A percentile compares a stretch with the other conserved stretches of the same genome.
Evolutionary conservation across 1,140 invertebrate species (phyloP).

Genomic region (Zaprionus kolodkinae): DNA sequence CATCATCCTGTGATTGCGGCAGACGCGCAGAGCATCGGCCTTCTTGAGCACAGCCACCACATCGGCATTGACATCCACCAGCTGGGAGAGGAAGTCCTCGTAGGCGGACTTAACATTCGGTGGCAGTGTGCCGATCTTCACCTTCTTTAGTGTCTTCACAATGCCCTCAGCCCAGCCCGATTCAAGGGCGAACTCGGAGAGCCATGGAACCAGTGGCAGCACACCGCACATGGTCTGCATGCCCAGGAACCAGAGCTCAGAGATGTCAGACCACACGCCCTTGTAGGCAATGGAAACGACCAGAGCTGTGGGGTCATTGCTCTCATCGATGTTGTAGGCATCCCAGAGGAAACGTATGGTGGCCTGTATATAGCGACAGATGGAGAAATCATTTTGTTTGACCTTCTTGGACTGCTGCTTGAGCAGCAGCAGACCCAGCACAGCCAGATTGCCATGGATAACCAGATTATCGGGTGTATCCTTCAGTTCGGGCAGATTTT

Average conservation of each 20-base stretch:
- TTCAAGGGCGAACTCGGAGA: slow-evolving; percentile 95
- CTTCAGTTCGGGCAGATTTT: slow-evolving; percentile 93
- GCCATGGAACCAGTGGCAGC: slow-evolving; percentile 92
- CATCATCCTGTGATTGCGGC: slow-evolving; percentile 94
- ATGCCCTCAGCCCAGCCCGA: slow-evolving; percentile 96
- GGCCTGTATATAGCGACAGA: slow-evolving; percentile 93
- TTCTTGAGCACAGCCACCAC: slow-evolving; percentile 92
- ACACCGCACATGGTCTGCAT: slow-evolving; percentile 95
- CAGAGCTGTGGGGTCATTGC: slow-evolving; percentile 90
- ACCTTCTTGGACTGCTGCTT: slow-evolving; percentile 92
- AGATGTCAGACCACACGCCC: slow-evolving; percentile 93
- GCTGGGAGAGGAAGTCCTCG: slow-evolving; percentile 94
- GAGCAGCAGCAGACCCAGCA: slow-evolving; percentile 92
- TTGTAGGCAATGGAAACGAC: slow-evolving; percentile 94
- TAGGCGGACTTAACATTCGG: slow-evolving; percentile 94
- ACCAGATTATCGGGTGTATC: slow-evolving; percentile 93
- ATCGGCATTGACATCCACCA: slow-evolving; percentile 92
- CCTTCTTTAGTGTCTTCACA: slow-evolving; percentile 91
- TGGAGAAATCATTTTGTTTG: slow-evolving; percentile 94
- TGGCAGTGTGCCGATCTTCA: slow-evolving; percentile 91
- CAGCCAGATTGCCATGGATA: slow-evolving; percentile 92
- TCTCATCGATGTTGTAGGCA: slow-evolving; percentile 94
- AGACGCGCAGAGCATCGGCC: slow-evolving; percentile 91
- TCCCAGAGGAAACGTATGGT: slow-evolving; percentile 96
- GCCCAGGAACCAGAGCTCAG: slow-evolving; percentile 96